Percentiles rank a stretch among this genome's conserved stretches.
These are phyloP conservation scores for Aphodius sticticus DNA, from an alignment of 2,888 invertebrate species.

Conservation along the genomic window DNA sequence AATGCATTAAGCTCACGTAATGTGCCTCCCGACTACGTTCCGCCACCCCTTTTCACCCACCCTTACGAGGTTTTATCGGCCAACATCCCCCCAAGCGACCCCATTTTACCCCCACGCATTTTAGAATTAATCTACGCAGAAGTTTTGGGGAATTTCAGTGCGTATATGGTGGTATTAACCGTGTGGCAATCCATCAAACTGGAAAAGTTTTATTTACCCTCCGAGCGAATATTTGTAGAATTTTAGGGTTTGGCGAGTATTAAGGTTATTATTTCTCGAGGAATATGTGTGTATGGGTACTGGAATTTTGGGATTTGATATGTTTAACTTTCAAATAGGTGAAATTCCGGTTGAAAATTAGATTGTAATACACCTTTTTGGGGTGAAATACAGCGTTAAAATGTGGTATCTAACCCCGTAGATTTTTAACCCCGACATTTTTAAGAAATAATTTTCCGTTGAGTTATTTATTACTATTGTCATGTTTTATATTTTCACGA, in stretches of 20 bases:
- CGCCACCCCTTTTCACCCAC: slow-evolving; percentile 10
- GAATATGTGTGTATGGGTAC: neutral
- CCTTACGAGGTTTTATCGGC: neutral
- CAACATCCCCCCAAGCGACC: neutral
- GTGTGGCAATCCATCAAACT: slow-evolving; percentile 11
- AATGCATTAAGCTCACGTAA: slow-evolving; percentile 19
- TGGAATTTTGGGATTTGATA: neutral
- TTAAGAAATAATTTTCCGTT: too few relatives aligned
- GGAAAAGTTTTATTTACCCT: slow-evolving; percentile 4
- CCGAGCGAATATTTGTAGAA: neutral
- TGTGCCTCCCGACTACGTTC: neutral
- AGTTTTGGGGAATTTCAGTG: neutral
- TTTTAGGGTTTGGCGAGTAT: neutral
- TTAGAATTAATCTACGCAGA: slow-evolving; percentile 13
- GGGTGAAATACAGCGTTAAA: too few relatives aligned
- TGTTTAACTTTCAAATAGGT: too few relatives aligned
- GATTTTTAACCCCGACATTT: too few relatives aligned
- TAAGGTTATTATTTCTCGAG: neutral
- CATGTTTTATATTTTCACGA: too few relatives aligned
- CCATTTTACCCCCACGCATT: neutral
- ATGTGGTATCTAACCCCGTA: too few relatives aligned
- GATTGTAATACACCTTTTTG: too few relatives aligned
- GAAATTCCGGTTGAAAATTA: too few relatives aligned
- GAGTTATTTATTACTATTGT: too few relatives aligned
- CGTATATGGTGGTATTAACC: neutral